Evolutionary conservation across 1,140 invertebrate species (phyloP), one percentile per base, ranked within the genome.

Genomic region (Linepithema humile): DNA sequence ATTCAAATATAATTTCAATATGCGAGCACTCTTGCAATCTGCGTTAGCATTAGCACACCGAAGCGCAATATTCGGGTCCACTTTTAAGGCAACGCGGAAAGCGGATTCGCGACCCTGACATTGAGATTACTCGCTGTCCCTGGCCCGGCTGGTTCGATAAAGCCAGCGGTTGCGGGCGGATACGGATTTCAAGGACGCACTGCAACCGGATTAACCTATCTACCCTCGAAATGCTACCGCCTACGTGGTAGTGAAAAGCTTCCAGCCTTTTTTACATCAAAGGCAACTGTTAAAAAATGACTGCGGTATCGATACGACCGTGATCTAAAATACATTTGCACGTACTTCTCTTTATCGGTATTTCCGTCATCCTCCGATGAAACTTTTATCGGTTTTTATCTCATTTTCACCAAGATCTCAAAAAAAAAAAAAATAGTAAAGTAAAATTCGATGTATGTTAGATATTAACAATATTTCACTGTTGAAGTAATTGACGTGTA

Each of bases 101-200:
- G 45, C 12, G 35, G 60, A 74, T 50, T 64, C 59, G 32, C 75
- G 90, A 91, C 93, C 92, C 89, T 93, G 91, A 94, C 92, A 93
- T 92, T 93, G 90, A 90, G 88, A 77, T 86, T 57, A 82, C 87
- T 85, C 90, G 77, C 64, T 92, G 90, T 88, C 89, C 89, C 88
- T 91, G 89, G 90, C 88, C 88, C 90, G 85, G 85, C 57, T 88
- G 85, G 92, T 93, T 93, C 92, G 89, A 94, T 94, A 93, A 82
- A 92, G 92, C 91, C 85, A 26, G 85, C 77, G 59, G 82, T 77
- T 89, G 84, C 80, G 85, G 84, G 69, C 77, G 69, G 70, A 65
- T 86, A 85, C 82, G 65, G 29, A 67, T 84, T 67, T 73, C 88
- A 91, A 91, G 90, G 90, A 90, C 88, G 65, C 40, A 6, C 75